A percentile compares a stretch with the other conserved stretches of the same genome.
These are phyloP conservation scores for Chaetura pelagica DNA, from an alignment of 2,113 vertebrate species.

Conservation along the genomic window DNA sequence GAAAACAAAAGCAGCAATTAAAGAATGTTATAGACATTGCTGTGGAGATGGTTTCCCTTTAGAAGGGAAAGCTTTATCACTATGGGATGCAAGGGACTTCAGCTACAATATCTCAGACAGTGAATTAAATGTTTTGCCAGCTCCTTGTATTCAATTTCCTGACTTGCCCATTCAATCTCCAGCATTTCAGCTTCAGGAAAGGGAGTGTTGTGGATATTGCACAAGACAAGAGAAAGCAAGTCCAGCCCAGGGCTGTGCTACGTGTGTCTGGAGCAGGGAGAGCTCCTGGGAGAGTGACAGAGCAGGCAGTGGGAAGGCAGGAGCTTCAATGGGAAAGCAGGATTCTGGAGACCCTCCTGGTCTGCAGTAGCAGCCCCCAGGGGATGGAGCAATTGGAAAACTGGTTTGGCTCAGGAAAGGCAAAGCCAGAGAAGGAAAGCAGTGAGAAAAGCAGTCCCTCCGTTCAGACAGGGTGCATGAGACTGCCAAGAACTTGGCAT, in stretches of 20 bases:
- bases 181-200: not conserved
- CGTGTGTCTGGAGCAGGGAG: not conserved
- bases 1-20: conserved; percentile 59
- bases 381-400: not conserved
- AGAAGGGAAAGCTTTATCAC: not conserved
- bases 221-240: not conserved
- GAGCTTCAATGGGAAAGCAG: not conserved
- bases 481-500: not conserved
- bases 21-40: conserved; percentile 55
- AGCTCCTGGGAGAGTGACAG: not conserved
- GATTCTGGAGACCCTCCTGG: not conserved
- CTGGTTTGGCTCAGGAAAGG: not conserved
- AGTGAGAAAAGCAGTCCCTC: rapidly evolving
- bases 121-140: conserved; percentile 1
- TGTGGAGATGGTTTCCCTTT: not conserved
- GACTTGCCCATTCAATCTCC: not conserved
- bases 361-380: not conserved
- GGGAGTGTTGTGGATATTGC: not conserved
- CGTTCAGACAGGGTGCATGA: not conserved
- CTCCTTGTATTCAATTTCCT: not conserved
- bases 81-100: not conserved
- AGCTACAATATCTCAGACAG: not conserved
- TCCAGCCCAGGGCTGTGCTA: not conserved
- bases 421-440: not conserved
- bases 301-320: not conserved